Evolutionary conservation across 1,140 invertebrate genomes (phyloP).

Genomic region (Orius laevigatus): DNA sequence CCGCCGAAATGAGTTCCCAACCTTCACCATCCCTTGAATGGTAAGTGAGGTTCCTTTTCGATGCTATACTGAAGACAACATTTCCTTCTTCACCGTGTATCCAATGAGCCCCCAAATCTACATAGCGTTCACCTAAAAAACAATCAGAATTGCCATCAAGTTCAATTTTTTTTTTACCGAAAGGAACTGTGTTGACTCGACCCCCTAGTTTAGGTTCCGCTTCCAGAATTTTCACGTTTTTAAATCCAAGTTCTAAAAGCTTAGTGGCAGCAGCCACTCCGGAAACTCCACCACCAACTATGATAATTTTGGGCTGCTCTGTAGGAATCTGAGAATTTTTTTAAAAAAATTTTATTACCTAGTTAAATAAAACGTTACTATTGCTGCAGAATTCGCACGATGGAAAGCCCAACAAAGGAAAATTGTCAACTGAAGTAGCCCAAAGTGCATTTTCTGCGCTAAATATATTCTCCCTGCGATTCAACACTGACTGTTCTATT

Average conservation of each 20-base stretch:
- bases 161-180: constrained; percentile 20
- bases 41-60: constrained; percentile 29
- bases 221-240: constrained; percentile 42
- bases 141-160: too few relatives aligned
- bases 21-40: constrained; percentile 15
- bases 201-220: constrained; percentile 54
- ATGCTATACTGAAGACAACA: constrained; percentile 44
- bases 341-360: too few relatives aligned
- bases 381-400: too few relatives aligned
- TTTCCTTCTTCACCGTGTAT: constrained; percentile 64
- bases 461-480: too few relatives aligned
- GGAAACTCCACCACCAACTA: constrained; percentile 39
- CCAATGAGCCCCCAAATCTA: constrained; percentile 75
- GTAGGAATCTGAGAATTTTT: too few relatives aligned
- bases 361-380: too few relatives aligned
- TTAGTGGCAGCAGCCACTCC: constrained; percentile 39
- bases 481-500: too few relatives aligned
- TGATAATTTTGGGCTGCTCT: constrained; percentile 23
- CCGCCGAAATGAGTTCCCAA: constrained; percentile 23
- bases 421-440: too few relatives aligned
- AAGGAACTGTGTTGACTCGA: constrained; percentile 35
- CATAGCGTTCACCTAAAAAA: constrained; percentile 30
- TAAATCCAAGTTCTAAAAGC: constrained; percentile 33
- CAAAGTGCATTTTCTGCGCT: too few relatives aligned
- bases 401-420: too few relatives aligned